phyloP scores from a whole-genome alignment of 2,797 vertebrate species.

The Bryconaethiops microstoma region DNA sequence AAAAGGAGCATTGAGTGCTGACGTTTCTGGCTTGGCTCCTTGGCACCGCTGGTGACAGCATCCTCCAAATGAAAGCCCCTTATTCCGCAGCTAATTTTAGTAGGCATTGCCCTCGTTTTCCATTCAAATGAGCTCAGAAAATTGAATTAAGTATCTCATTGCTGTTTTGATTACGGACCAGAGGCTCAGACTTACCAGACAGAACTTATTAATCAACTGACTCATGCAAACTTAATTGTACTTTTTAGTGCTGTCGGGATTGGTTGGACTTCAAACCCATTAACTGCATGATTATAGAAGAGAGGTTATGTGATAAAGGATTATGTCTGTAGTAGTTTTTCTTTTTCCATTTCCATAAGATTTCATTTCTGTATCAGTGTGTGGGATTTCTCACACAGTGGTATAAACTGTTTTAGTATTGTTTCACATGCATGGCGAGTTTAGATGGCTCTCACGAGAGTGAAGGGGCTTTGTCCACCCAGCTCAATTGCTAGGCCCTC shows the following conservation, averaged over 20 bases:
- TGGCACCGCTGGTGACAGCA: neutral
- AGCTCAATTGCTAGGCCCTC: too few relatives aligned
- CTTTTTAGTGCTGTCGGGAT: constrained; percentile 28
- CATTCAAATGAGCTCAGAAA: constrained; percentile 70
- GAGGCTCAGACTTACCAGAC: constrained; percentile 64
- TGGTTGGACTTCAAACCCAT: constrained; percentile 1
- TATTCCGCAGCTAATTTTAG: constrained; percentile 72
- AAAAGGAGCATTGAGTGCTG: constrained; percentile 19
- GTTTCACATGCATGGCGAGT: neutral
- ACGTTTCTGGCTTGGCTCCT: constrained; percentile 15
- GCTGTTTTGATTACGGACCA: constrained; percentile 74
- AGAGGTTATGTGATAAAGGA: neutral
- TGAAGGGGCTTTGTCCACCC: neutral
- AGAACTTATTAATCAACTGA: constrained; percentile 68
- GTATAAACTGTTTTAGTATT: neutral
- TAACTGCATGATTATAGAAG: neutral
- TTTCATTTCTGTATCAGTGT: neutral
- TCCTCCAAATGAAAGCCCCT: constrained; percentile 40
- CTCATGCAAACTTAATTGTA: constrained; percentile 35
- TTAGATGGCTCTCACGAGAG: neutral
- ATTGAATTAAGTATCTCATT: constrained; percentile 77
- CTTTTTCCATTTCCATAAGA: neutral
- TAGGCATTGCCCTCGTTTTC: constrained; percentile 66
- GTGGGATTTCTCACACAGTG: neutral
- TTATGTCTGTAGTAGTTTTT: neutral